phyloP scores from a whole-genome alignment of 2,888 invertebrate genomes.

The Napeogenes inachia region DNA sequence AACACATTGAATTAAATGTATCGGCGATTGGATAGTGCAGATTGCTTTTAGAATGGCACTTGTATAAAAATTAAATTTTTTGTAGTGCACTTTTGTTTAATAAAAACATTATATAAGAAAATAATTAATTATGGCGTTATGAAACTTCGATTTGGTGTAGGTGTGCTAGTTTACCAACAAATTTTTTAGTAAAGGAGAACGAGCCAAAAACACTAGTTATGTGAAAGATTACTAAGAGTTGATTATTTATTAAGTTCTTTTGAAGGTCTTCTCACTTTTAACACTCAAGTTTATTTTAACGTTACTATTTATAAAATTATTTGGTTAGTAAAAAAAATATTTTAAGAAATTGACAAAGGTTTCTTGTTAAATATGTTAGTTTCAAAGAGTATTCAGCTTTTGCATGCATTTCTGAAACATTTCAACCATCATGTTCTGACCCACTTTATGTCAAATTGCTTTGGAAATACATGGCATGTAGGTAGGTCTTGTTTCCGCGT shows the following conservation, averaged over 20 bases:
- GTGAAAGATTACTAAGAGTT: too few relatives aligned
- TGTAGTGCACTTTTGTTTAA: too few relatives aligned
- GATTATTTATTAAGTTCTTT: too few relatives aligned
- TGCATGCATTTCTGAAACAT: slow-evolving; percentile 28
- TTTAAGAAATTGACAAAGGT: slow-evolving; percentile 1
- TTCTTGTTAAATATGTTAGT: slow-evolving; percentile 20
- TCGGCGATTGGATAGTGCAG: slow-evolving; percentile 12
- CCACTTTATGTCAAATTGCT: slow-evolving; percentile 31
- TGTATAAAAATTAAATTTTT: not conserved
- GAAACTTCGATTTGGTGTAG: too few relatives aligned
- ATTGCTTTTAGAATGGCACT: slow-evolving; percentile 6
- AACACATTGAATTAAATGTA: slow-evolving; percentile 12
- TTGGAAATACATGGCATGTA: slow-evolving; percentile 24
- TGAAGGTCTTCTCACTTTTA: not conserved
- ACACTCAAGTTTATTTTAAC: too few relatives aligned
- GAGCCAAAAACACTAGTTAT: too few relatives aligned
- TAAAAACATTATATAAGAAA: too few relatives aligned
- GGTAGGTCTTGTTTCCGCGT: slow-evolving; percentile 28
- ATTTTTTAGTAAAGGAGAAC: too few relatives aligned
- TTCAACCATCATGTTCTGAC: slow-evolving; percentile 28
- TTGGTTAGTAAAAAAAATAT: not conserved
- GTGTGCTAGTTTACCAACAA: too few relatives aligned
- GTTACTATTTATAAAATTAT: not conserved
- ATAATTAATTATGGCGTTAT: too few relatives aligned
- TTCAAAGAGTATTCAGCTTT: slow-evolving; percentile 24